These are phyloP conservation scores for Caprella mutica DNA, from an alignment of 2,888 invertebrate genomes.

Conservation along the genomic window DNA sequence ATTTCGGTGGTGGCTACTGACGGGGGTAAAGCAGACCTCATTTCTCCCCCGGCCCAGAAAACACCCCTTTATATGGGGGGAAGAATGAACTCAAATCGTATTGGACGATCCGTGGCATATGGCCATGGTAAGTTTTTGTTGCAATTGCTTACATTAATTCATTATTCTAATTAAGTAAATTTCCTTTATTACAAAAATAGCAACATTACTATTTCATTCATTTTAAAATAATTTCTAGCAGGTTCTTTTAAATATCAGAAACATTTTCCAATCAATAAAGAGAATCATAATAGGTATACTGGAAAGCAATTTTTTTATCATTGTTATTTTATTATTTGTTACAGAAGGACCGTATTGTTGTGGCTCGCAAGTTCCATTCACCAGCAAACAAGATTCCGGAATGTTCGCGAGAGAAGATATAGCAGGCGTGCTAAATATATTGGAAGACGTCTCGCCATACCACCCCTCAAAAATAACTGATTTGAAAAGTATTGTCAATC, in stretches of 20 bases:
- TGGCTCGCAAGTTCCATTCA: constrained; percentile 29
- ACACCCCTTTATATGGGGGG: neutral
- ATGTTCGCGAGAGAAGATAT: constrained; percentile 20
- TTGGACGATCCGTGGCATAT: constrained; percentile 20
- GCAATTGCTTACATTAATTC: too few relatives aligned
- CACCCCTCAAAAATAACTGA: constrained; percentile 29
- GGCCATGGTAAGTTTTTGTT: constrained; percentile 17
- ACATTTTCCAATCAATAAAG: neutral
- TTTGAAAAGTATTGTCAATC: constrained; percentile 24
- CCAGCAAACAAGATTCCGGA: constrained; percentile 18
- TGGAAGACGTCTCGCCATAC: constrained; percentile 14
- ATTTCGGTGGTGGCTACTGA: constrained; percentile 19
- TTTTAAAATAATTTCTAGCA: too few relatives aligned
- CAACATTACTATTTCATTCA: too few relatives aligned
- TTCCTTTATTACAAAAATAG: too few relatives aligned
- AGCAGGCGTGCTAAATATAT: constrained; percentile 28
- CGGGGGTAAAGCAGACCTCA: constrained; percentile 16
- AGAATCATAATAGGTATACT: neutral
- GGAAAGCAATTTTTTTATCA: neutral
- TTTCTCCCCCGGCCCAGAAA: neutral
- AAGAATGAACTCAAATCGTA: constrained; percentile 3
- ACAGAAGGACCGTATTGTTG: constrained; percentile 30
- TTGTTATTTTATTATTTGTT: neutral
- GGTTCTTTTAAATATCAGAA: neutral
- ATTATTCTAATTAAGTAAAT: too few relatives aligned